Evolutionary conservation across 2,797 vertebrate species (phyloP).

Genomic region (Mustela erminea): DNA sequence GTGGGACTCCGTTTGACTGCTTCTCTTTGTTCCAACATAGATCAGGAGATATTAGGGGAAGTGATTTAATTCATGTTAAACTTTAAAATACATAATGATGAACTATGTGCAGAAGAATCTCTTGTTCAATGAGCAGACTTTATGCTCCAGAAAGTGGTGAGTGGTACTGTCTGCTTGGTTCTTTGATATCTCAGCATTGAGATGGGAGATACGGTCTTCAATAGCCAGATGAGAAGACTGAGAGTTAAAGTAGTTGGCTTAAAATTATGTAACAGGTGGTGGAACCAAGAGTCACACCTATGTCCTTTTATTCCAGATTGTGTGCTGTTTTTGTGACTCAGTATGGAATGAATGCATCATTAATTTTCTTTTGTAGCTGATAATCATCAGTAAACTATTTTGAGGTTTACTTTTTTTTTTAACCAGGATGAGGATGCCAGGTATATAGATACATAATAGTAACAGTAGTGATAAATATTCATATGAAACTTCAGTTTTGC

Average conservation of each 20-base stretch:
- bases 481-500: constrained; percentile 23
- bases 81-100: background rate
- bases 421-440: background rate
- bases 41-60: constrained; percentile 7
- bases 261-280: background rate
- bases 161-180: background rate
- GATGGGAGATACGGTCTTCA: background rate
- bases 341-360: background rate
- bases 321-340: background rate
- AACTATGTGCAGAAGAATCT: background rate
- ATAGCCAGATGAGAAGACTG: constrained; percentile 16
- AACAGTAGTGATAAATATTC: constrained; percentile 6
- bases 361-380: background rate
- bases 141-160: constrained; percentile 18
- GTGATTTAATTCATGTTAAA: constrained; percentile 37
- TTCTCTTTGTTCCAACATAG: background rate
- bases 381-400: constrained; percentile 49
- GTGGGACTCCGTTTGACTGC: background rate
- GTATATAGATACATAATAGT: constrained; percentile 10
- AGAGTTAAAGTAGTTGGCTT: constrained; percentile 44
- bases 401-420: background rate
- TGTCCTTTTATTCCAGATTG: constrained; percentile 19
- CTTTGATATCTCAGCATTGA: background rate
- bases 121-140: background rate
- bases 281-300: background rate